Conservation (phyloP, 2,888 invertebrate species). For the Oxyteleia sp. region DNA sequence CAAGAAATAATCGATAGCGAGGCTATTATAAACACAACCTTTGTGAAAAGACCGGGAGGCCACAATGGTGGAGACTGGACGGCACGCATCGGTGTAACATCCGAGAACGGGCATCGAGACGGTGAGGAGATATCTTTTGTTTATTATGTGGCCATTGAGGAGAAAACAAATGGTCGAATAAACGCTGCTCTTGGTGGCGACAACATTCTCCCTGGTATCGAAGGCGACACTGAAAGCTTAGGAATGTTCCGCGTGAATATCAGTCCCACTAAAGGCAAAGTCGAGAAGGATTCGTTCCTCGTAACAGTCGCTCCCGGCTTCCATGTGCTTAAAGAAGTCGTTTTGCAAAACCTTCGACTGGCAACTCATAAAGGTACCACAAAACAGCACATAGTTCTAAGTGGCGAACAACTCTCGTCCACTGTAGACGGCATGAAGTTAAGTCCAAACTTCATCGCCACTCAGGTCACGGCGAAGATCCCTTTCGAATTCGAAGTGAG, state of each 20-base stretch:
- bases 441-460: slow-evolving; percentile 93
- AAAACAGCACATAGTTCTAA: slow-evolving; percentile 89
- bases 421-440: slow-evolving; percentile 85
- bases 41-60: slow-evolving; percentile 94
- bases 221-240: slow-evolving; percentile 93
- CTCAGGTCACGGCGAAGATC: slow-evolving; percentile 92
- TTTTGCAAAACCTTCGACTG: slow-evolving; percentile 91
- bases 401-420: slow-evolving; percentile 89
- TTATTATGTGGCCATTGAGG: slow-evolving; percentile 95
- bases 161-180: slow-evolving; percentile 90
- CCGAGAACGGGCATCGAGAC: too few relatives aligned
- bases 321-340: slow-evolving; percentile 92
- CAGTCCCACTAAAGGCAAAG: slow-evolving; percentile 88
- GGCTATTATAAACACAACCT: slow-evolving; percentile 93
- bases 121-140: slow-evolving; percentile 90
- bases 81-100: too few relatives aligned
- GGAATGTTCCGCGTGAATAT: slow-evolving; percentile 92
- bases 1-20: slow-evolving; percentile 95
- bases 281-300: slow-evolving; percentile 92
- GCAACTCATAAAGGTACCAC: slow-evolving; percentile 89
- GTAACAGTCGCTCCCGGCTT: slow-evolving; percentile 92
- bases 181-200: slow-evolving; percentile 88
- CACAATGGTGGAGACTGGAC: too few relatives aligned
- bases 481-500: slow-evolving; percentile 95
- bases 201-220: slow-evolving; percentile 89